These are phyloP conservation scores for Patella depressa DNA, from an alignment of 2,888 invertebrate species.

Conservation along the genomic window DNA sequence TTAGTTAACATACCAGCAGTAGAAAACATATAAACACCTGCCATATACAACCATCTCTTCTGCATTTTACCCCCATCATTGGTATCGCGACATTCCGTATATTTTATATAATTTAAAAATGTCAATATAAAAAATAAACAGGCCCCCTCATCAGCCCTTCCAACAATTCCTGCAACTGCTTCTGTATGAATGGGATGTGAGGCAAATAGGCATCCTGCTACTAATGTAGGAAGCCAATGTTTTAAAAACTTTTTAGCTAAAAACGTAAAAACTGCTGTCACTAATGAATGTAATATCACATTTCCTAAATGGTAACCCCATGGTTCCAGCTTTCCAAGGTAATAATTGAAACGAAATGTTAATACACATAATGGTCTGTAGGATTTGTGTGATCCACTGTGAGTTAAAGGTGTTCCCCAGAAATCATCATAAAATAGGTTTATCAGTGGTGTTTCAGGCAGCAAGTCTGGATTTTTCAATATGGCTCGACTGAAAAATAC, in stretches of 20 bases:
- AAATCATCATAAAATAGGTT: slow-evolving; percentile 92
- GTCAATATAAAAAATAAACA: slow-evolving; percentile 91
- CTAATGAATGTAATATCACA: slow-evolving; percentile 87
- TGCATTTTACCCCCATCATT: slow-evolving; percentile 18
- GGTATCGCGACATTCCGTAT: slow-evolving; percentile 51
- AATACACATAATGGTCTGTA: slow-evolving; percentile 93
- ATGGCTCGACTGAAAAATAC: slow-evolving; percentile 87
- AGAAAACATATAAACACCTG: slow-evolving; percentile 79
- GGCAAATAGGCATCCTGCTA: slow-evolving; percentile 88
- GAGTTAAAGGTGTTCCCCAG: slow-evolving; percentile 95
- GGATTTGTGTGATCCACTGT: slow-evolving; percentile 95
- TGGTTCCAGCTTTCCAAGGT: slow-evolving; percentile 75
- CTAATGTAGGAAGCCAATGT: slow-evolving; percentile 76
- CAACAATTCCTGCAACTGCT: slow-evolving; percentile 90
- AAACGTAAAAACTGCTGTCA: slow-evolving; percentile 86
- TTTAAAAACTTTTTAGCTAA: slow-evolving; percentile 76
- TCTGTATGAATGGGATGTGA: slow-evolving; percentile 97
- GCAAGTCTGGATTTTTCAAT: slow-evolving; percentile 92
- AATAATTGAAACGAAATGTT: slow-evolving; percentile 88
- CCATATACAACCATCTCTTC: slow-evolving; percentile 74
- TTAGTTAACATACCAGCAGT: slow-evolving; percentile 90
- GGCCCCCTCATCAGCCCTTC: slow-evolving; percentile 93
- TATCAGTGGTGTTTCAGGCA: slow-evolving; percentile 82
- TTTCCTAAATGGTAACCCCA: slow-evolving; percentile 88
- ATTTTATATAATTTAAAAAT: slow-evolving; percentile 83